Percentiles rank a stretch among this genome's conserved stretches.
Evolutionary conservation across 1,140 invertebrate species (phyloP).

Genomic region (Pectinophora gossypiella): DNA sequence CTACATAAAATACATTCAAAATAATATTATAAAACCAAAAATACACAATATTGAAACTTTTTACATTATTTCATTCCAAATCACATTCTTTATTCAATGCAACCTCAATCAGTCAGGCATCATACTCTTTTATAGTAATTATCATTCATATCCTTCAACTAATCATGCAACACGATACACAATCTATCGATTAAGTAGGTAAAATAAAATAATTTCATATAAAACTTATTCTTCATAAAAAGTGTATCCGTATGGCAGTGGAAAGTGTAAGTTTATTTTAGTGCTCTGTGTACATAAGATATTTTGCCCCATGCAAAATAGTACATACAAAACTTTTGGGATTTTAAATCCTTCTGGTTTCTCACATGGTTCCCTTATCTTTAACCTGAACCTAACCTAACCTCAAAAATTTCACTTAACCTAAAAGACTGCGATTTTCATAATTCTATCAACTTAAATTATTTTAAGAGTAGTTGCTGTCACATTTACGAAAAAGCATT

Average conservation of each 20-base stretch:
- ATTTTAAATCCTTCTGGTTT: constrained; percentile 65
- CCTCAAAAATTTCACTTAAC: constrained; percentile 4
- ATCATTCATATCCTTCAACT: no score
- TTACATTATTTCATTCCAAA: no score
- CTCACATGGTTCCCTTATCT: constrained; percentile 75
- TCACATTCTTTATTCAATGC: no score
- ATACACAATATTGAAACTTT: no score
- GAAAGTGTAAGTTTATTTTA: neutral
- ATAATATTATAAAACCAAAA: no score
- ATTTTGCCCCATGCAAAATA: constrained; percentile 77
- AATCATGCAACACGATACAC: no score
- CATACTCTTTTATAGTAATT: no score
- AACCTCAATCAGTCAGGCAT: no score
- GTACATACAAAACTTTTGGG: constrained; percentile 73
- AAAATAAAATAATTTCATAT: neutral
- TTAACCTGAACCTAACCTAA: constrained; percentile 17
- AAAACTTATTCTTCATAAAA: neutral
- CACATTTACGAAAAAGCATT: constrained; percentile 1
- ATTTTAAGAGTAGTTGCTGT: neutral
- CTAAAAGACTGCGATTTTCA: neutral
- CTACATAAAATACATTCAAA: no score
- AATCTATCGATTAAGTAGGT: no score
- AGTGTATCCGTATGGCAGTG: constrained; percentile 12
- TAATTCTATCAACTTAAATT: neutral
- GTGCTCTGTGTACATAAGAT: neutral